Evolutionary conservation across 2,113 vertebrate species (phyloP).

Genomic region (Chaetops frenatus): DNA sequence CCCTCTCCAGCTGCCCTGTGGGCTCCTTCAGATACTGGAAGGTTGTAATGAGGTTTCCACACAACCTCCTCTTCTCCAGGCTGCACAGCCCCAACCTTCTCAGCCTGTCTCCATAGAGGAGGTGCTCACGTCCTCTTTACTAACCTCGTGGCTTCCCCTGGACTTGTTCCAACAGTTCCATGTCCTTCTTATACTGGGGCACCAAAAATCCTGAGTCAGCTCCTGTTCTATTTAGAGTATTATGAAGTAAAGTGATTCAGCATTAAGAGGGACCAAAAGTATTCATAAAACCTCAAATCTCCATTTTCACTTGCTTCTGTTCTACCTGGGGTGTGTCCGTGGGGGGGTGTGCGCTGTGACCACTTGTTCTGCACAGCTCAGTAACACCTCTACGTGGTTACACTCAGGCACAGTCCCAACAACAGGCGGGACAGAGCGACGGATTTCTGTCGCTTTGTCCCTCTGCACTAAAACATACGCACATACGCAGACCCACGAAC

Average conservation of each 20-base stretch:
- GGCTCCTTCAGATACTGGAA: background rate
- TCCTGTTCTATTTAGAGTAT: background rate
- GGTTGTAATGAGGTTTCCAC: background rate
- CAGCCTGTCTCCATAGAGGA: background rate
- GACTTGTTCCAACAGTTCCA: background rate
- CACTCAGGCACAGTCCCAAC: fast-evolving
- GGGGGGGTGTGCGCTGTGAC: background rate
- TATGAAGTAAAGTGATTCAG: background rate
- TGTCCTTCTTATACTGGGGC: background rate
- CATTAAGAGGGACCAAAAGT: background rate
- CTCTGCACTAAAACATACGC: background rate
- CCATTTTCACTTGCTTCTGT: background rate
- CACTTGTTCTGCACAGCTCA: fast-evolving
- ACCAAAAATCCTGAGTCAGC: background rate
- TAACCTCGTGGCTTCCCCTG: background rate
- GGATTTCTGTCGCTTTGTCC: background rate
- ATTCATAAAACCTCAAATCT: background rate
- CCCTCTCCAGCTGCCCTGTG: fast-evolving
- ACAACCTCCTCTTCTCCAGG: background rate
- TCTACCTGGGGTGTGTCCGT: background rate
- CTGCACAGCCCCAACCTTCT: background rate
- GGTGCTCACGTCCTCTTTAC: background rate
- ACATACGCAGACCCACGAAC: fast-evolving
- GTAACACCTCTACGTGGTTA: fast-evolving
- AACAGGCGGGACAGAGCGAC: fast-evolving